Conservation (phyloP, 2,888 invertebrate species). For the Seira sanloemensis region DNA sequence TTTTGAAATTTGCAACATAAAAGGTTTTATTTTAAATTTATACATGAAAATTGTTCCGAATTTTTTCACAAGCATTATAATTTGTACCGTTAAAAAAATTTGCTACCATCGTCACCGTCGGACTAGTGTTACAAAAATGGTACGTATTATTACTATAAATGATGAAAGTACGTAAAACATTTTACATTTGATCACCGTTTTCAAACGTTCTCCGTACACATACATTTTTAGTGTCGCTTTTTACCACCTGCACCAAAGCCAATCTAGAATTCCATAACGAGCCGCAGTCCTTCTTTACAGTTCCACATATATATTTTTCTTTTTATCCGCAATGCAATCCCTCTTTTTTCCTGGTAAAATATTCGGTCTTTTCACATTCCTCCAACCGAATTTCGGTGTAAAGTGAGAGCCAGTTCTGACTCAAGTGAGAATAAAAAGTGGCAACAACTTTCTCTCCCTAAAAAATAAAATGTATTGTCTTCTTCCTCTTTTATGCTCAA, state of each 20-base stretch:
- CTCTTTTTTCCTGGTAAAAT: not conserved
- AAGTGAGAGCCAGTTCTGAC: too few relatives aligned
- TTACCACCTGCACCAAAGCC: not conserved
- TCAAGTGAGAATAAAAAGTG: not conserved
- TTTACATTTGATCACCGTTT: too few relatives aligned
- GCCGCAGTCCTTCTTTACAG: not conserved
- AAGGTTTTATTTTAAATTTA: too few relatives aligned
- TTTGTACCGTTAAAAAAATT: too few relatives aligned
- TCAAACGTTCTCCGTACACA: too few relatives aligned
- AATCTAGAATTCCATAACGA: not conserved
- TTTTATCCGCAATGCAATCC: constrained; percentile 16
- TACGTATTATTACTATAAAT: too few relatives aligned
- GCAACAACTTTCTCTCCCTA: not conserved
- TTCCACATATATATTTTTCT: not conserved
- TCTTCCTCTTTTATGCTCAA: not conserved
- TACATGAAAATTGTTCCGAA: too few relatives aligned
- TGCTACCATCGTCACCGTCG: too few relatives aligned
- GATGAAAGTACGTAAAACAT: too few relatives aligned
- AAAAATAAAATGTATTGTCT: not conserved
- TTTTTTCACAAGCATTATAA: too few relatives aligned
- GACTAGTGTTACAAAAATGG: too few relatives aligned
- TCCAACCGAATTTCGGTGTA: not conserved
- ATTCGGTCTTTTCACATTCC: not conserved
- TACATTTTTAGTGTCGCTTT: not conserved
- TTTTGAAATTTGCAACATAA: too few relatives aligned